A percentile compares a stretch with the other conserved stretches of the same genome.
Evolutionary conservation across 2,797 vertebrate genomes (phyloP).

Genomic region (Falco berigora): DNA sequence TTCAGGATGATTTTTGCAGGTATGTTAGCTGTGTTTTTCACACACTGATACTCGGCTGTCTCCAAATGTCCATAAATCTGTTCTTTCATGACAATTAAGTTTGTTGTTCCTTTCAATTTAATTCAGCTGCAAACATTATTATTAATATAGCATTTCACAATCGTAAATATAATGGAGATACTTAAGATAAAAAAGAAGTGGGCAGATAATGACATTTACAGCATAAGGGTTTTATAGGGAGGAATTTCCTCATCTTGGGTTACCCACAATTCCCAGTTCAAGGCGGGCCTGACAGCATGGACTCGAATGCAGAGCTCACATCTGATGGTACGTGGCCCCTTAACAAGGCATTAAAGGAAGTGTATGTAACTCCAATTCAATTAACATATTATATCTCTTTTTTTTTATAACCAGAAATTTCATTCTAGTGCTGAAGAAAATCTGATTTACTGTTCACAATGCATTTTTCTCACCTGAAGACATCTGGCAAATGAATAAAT

Average conservation of each 20-base stretch:
- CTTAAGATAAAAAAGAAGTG: not conserved
- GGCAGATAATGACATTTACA: not conserved
- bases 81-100: not conserved
- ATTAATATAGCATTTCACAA: not conserved
- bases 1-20: not conserved
- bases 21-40: not conserved
- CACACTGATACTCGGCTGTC: not conserved
- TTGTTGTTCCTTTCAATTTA: not conserved
- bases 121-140: not conserved
- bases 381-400: not conserved
- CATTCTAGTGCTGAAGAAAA: not conserved
- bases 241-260: not conserved
- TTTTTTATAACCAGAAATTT: not conserved
- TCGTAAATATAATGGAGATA: not conserved
- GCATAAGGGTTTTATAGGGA: not conserved
- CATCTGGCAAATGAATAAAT: not conserved
- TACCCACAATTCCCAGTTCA: not conserved
- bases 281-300: not conserved
- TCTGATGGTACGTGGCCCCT: not conserved
- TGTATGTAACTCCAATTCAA: not conserved
- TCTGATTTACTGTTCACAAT: not conserved
- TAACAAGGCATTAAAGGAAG: not conserved
- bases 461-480: not conserved
- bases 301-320: not conserved
- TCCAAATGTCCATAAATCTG: not conserved